Base-by-base conservation (phyloP, 2,113 vertebrate genomes). In the Hippocampus comes region DNA sequence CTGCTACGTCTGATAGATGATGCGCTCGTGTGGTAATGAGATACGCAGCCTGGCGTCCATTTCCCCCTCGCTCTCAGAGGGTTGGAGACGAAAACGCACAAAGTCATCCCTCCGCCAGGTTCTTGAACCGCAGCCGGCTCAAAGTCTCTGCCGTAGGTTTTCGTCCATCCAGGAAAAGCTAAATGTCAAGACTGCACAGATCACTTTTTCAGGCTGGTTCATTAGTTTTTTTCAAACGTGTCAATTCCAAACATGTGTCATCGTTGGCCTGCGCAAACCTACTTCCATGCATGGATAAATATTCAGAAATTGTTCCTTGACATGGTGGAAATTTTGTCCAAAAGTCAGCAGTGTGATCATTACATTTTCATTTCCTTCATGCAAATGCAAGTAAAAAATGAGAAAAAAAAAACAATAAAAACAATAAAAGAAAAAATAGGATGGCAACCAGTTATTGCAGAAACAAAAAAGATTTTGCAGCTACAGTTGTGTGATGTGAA, bases 1-100 rank as follows among this genome's bases (percentile, higher is more conserved):
- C 55, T 81, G 78, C 81, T 84, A 78, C 43, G 53, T 83, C 77
- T 87, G 86, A 83, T 82, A 70, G 75, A 83, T 73, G 71, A 82
- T 76, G 83, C 73, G 60, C 75, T 80, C 66, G 81, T 82, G 69
- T 82, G 78, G 79, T 79, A 80, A 81, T 82, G 80, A 83, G 74
- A 73, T 10, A 34, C 14, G 42, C 74, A 75, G 61, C 78, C 51
- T 60, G 49, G 72, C 23, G 48, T 75, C 84, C 73, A 78, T 85
- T 87, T 85, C 81, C 61, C 57, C 61, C 9, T 9, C 15, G 69
- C 68, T 68, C 63, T 68, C 18, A 71, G 76, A 77, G 76, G 71
- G 67, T 78, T 77, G 77, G 65, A 74, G 78, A 81, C 74, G 70
- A 77, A 69, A 81, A 70, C 38, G 67, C 55, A 46, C 18, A 81